Conservation (phyloP, 2,113 vertebrate species). For the Cyanoramphus novaezelandiae region DNA sequence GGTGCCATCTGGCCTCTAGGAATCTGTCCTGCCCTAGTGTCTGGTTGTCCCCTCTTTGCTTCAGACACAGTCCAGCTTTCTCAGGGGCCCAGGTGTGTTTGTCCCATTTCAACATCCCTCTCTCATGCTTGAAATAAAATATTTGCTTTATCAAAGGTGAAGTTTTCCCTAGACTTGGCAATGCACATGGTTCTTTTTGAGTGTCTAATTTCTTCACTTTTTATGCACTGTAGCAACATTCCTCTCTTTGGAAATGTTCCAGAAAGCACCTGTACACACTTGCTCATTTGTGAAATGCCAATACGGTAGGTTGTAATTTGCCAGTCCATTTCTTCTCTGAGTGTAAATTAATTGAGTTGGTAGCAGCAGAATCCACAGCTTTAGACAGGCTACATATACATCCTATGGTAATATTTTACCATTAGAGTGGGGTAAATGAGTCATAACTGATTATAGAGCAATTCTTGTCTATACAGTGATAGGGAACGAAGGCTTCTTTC, state of each 20-base stretch:
- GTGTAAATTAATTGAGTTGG: constrained; percentile 19
- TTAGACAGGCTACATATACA: neutral
- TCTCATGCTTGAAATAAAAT: neutral
- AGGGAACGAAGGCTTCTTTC: neutral
- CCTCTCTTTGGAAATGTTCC: neutral
- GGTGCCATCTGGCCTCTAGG: neutral
- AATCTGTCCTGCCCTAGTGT: neutral
- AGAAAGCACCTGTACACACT: neutral
- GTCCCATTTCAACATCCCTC: neutral
- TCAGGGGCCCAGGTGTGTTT: neutral
- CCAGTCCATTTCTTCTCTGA: neutral
- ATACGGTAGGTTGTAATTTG: neutral
- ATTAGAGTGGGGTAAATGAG: neutral
- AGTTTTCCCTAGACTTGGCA: neutral
- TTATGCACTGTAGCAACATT: neutral
- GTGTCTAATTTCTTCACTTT: neutral
- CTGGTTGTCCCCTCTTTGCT: neutral
- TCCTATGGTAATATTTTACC: neutral
- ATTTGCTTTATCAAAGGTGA: neutral
- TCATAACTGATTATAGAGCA: neutral
- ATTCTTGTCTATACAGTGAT: neutral
- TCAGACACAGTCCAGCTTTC: neutral
- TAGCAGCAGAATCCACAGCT: constrained; percentile 3
- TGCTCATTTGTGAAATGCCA: neutral
- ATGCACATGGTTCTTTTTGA: neutral